phyloP scores from a whole-genome alignment of 1,140 invertebrate species.

The Armadillidium nasatum region DNA sequence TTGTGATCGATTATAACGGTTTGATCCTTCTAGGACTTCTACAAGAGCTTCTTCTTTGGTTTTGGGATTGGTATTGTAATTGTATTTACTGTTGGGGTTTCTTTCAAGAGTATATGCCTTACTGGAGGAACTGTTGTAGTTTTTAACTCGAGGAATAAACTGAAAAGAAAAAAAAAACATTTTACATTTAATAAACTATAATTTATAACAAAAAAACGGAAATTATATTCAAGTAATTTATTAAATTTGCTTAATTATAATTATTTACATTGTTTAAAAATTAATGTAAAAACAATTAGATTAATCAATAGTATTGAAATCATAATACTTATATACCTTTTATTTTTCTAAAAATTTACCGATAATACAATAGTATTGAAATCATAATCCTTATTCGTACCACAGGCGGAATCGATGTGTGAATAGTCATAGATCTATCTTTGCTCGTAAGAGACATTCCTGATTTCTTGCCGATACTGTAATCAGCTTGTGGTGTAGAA shows the following conservation, averaged over 20 bases:
- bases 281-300: no score
- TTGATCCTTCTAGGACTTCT: neutral
- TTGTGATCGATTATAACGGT: neutral
- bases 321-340: neutral
- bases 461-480: neutral
- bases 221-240: no score
- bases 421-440: neutral
- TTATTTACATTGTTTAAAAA: no score
- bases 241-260: no score
- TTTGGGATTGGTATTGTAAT: neutral
- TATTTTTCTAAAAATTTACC: no score
- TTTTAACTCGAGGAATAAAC: neutral
- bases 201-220: no score
- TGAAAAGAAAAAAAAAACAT: neutral
- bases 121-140: neutral
- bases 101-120: neutral
- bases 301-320: no score
- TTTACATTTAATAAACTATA: no score
- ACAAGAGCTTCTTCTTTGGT: neutral
- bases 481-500: neutral
- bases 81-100: neutral
- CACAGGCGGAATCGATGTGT: neutral
- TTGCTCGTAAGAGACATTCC: neutral
- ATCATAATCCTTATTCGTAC: neutral
- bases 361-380: no score